Evolutionary conservation across 2,797 vertebrate genomes (phyloP), one percentile per base, ranked within the genome.

Genomic region (Gallirallus australis): DNA sequence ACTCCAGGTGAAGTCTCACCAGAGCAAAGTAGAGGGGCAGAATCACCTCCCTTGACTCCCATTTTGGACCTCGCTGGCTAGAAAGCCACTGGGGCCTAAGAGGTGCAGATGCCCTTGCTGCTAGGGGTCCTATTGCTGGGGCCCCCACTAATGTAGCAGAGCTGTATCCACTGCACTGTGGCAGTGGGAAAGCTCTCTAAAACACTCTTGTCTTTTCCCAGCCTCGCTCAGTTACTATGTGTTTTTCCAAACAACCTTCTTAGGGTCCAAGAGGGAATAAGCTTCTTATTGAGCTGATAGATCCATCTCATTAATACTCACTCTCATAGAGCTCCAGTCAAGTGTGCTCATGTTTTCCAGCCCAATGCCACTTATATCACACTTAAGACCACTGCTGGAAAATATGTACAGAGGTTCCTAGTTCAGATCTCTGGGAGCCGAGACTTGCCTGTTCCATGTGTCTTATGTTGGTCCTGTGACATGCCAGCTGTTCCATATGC

Each of bases 101-200:
- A 1, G 1, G 24, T 47, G 14, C 23, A 31, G 30, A 16, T n/a
- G 9, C 30, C 56, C 30, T 28, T 61, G 48, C 31, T 78, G 19
- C 47, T 5, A n/a, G 37, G 8, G 20, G 13, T 65, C 31, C 40
- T 39, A 19, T 24, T 0, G 0, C 30, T 53, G 59, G 14, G 25
- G 12, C 12, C 13, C 16, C 47, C 33, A 21, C 9, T 31, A 17
- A 12, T 4, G 2, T 3, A 4, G 24, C 54, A 68, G 37, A 57
- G 33, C 56, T 3, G 0, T n/a, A 24, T 5, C 24, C 1, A 1
- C 10, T 63, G 63, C 14, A 31, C 53, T 6, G 1, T 0, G 3
- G 33, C 2, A 3, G 16, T 37, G 11, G 25, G 5, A 86, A 28
- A 65, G 18, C 21, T 77, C 45, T 87, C 42, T 54, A 23, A 93